phyloP scores from a whole-genome alignment of 2,113 vertebrate genomes.

The Sardina pilchardus region DNA sequence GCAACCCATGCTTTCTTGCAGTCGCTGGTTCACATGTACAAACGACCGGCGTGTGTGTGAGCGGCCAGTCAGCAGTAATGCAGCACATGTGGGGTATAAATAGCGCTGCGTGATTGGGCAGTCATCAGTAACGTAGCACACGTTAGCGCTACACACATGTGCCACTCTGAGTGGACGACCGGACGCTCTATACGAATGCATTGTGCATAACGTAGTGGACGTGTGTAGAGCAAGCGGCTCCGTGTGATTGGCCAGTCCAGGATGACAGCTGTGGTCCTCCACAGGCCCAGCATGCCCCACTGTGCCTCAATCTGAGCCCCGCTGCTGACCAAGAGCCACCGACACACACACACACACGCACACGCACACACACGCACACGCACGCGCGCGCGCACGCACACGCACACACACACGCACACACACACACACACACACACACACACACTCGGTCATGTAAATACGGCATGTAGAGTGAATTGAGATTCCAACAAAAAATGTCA shows the following conservation, averaged over 20 bases:
- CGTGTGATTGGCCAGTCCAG: conserved; percentile 37
- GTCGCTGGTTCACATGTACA: background rate
- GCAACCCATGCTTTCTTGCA: no score
- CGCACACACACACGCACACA: background rate
- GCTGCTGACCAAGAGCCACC: background rate
- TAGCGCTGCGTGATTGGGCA: background rate
- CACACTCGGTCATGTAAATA: background rate
- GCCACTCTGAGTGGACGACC: background rate
- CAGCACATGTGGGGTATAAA: background rate
- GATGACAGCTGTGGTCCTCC: conserved; percentile 46
- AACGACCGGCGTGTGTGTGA: background rate
- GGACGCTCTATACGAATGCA: background rate
- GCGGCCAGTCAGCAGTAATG: background rate
- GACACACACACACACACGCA: background rate
- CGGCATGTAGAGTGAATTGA: background rate
- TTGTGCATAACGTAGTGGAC: background rate
- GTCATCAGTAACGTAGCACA: background rate
- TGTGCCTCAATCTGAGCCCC: conserved; percentile 30
- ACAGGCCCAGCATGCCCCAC: conserved; percentile 39
- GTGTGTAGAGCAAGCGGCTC: conserved; percentile 11
- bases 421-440: background rate
- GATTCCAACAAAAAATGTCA: background rate
- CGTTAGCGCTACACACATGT: background rate
- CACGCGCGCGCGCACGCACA: background rate
- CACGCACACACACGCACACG: background rate